Evolutionary conservation across 2,888 invertebrate genomes (phyloP), one percentile per base, ranked within the genome.

Genomic region (Nowickia ferox): DNA sequence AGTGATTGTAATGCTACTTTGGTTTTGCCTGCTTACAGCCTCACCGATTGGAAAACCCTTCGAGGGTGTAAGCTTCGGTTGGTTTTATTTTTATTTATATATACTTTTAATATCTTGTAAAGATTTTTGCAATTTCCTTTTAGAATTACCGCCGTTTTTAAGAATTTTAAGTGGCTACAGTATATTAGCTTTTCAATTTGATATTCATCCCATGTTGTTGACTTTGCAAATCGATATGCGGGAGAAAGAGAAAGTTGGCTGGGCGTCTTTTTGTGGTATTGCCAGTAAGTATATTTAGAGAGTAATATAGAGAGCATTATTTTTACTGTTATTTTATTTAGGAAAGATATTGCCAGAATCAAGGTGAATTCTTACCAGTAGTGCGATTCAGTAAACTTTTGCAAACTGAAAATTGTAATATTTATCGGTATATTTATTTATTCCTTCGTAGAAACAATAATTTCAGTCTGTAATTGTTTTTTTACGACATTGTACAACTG

Each of bases 161-260:
- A 94, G 94, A 88, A 92, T 96, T 44, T 92, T 96, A 0, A 94
- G 93, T 40, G 95, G 95, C 1, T 96, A 96, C 87, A 96, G 95
- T 61, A 94, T 96, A 53, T 92, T 96, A 76, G 94, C 95, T 2
- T 96, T 96, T 89, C 96, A 96, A 93, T 97, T 96, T 89, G 97
- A 97, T 90, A 95, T 97, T 78, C 97, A 97, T 93, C 97, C 97
- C 1, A 95, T 96, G 90, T 94, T 98, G 89, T 94, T 98, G 87
- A 98, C 98, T 0, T 95, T 98, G 69, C 98, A 98, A 93, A 96
- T 97, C 87, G 98, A 98, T 91, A 98, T 98, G 98, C 95, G 94
- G 86, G 94, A 96, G 86, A 96, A 96, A 87, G 93, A 94, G 1
- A 95, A 96, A 89, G 95, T 98, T 87, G 94, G 95, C 88, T 93